phyloP scores from a whole-genome alignment of 2,888 invertebrate genomes.

The Conomelus anceps region DNA sequence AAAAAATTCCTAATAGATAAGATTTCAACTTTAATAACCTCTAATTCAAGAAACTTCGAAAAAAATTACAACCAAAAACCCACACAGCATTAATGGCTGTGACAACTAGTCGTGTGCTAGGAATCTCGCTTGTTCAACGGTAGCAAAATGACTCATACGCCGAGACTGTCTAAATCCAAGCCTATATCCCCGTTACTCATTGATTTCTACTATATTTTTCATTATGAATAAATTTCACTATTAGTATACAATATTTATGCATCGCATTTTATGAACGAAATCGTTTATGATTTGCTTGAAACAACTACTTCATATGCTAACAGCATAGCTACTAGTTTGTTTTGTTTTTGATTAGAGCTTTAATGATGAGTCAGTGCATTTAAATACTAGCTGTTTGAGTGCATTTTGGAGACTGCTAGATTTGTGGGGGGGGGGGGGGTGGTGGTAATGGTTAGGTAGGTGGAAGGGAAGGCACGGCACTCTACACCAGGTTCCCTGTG shows the following conservation, averaged over 20 bases:
- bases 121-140: no score
- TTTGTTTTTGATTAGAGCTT: not conserved
- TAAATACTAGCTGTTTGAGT: not conserved
- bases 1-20: no score
- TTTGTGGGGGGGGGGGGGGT: not conserved
- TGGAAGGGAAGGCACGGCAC: no score
- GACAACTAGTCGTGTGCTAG: no score
- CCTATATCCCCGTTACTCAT: not conserved
- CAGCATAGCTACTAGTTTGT: not conserved
- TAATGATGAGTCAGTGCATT: not conserved
- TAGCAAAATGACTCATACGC: not conserved
- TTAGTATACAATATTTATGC: not conserved
- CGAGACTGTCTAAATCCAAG: not conserved
- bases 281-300: not conserved
- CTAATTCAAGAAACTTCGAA: not conserved
- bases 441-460: not conserved
- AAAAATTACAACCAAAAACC: no score
- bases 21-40: no score
- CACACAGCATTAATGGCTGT: not conserved
- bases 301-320: not conserved
- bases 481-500: conserved; percentile 37
- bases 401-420: not conserved
- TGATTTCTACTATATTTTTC: no score
- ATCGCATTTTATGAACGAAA: not conserved
- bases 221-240: not conserved